Evolutionary conservation across 2,888 invertebrate genomes (phyloP), one percentile per base, ranked within the genome.

Genomic region (Bembecia ichneumoniformis): DNA sequence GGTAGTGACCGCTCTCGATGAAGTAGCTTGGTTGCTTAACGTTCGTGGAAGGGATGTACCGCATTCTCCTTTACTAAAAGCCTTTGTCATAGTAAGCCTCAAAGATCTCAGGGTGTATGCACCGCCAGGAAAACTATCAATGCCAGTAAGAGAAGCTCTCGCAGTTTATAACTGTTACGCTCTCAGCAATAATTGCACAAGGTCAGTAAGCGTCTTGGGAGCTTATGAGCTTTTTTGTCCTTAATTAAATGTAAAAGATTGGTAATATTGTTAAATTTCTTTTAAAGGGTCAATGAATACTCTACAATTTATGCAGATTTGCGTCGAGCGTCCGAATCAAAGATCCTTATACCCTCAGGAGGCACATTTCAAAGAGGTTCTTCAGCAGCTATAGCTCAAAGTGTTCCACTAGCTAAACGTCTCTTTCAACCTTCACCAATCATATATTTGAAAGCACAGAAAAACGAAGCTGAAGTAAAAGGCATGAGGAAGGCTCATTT

Each of bases 401-500:
- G 89, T 54, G 83, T 93, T 44, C 90, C 91, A 0, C 68, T 76
- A 34, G 82, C 89, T 34, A 91, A 92, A 64, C 68, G 89, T 13
- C 64, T 92, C 40, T 86, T 90, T 54, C 87, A 88, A 52, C 87
- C 92, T 3, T 97, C 96, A 0, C 97, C 97, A 0, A 92, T 98
- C 35, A 92, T 96, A 48, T 89, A 91, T 52, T 84, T 96, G 82
- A 96, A 97, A 70, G 95, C 96, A 0, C 90, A 93, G 58, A 99
- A 99, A 80, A 98, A 97, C 68, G 77, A 86, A 0, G 89, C 91
- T 0, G 96, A 97, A 78, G 90, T 91, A 16, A 86, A 89, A 49
- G 96, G 96, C 47, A 96, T 97, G 96, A 89, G 90, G 58, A 89
- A 84, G 47, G 94, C 96, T 0, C 96, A 97, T 70, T 83, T 97